These are phyloP conservation scores for Callimorpha dominula DNA, from an alignment of 2,888 invertebrate species.

Conservation along the genomic window DNA sequence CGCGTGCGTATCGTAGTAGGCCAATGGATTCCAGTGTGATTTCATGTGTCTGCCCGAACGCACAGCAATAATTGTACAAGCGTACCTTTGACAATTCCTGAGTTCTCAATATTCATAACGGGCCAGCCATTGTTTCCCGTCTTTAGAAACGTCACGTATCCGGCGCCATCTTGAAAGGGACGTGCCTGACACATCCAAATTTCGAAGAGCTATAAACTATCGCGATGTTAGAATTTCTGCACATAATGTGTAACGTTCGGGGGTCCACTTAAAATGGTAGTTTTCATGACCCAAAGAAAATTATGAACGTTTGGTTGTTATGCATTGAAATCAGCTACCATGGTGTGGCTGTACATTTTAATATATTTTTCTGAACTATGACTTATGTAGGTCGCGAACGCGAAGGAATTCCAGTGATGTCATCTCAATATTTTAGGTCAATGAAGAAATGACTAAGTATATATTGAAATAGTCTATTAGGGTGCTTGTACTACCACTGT, in stretches of 20 bases:
- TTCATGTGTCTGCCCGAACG: conserved; percentile 60
- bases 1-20: conserved; percentile 66
- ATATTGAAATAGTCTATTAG: conserved; percentile 36
- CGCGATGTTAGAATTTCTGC: conserved; percentile 44
- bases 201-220: conserved; percentile 62
- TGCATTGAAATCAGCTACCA: conserved; percentile 70
- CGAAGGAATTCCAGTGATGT: conserved; percentile 57
- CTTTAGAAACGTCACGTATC: conserved; percentile 79
- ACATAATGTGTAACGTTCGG: conserved; percentile 49
- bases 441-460: conserved; percentile 34
- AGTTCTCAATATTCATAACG: conserved; percentile 83
- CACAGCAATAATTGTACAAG: conserved; percentile 72
- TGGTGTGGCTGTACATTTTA: conserved; percentile 63
- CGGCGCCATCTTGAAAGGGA: conserved; percentile 81
- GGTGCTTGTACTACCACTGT: not conserved
- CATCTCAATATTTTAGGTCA: conserved; percentile 42
- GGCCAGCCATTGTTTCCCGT: conserved; percentile 79
- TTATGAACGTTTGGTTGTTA: conserved; percentile 74
- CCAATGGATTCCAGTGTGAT: conserved; percentile 64
- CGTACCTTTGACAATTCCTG: conserved; percentile 70
- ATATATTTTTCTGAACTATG: conserved; percentile 61
- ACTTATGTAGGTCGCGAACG: conserved; percentile 62
- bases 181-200: conserved; percentile 75
- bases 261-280: conserved; percentile 65
- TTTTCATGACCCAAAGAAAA: conserved; percentile 82